Conservation (phyloP, 2,888 invertebrate species). For the Synergus gifuensis region DNA sequence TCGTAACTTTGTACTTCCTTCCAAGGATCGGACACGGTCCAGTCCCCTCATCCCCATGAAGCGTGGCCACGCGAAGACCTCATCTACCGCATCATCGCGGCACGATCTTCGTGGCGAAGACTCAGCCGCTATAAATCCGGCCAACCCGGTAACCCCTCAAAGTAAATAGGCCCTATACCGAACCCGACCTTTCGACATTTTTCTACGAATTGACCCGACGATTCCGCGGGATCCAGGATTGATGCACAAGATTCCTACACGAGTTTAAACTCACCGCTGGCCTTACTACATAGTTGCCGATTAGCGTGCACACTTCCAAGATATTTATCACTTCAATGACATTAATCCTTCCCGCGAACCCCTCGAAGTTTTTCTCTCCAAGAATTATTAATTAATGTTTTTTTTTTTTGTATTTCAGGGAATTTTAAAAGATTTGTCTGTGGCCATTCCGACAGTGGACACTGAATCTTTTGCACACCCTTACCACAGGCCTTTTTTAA, state of each 20-base stretch:
- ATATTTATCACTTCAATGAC: not conserved
- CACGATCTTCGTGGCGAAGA: constrained; percentile 64
- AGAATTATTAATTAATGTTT: no score
- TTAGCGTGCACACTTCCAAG: not conserved
- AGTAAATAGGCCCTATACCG: constrained; percentile 54
- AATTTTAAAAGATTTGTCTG: no score
- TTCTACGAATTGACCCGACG: constrained; percentile 35
- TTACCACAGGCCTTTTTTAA: no score
- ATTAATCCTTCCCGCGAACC: no score
- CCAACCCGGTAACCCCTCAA: constrained; percentile 42
- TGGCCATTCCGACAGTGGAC: no score
- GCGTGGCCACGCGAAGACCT: constrained; percentile 64
- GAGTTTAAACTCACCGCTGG: not conserved
- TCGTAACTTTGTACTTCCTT: constrained; percentile 20
- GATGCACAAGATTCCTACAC: constrained; percentile 29
- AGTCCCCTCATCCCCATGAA: constrained; percentile 32
- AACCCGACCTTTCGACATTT: constrained; percentile 49
- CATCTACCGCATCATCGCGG: constrained; percentile 71
- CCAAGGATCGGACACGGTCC: constrained; percentile 38
- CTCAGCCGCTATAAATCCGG: constrained; percentile 49
- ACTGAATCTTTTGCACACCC: no score
- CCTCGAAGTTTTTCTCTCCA: no score
- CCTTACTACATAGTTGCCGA: not conserved
- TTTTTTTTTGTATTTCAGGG: no score
- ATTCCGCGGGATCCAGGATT: constrained; percentile 9